These are phyloP conservation scores for Microdon myrmicae DNA, from an alignment of 2,888 invertebrate genomes.

Conservation along the genomic window DNA sequence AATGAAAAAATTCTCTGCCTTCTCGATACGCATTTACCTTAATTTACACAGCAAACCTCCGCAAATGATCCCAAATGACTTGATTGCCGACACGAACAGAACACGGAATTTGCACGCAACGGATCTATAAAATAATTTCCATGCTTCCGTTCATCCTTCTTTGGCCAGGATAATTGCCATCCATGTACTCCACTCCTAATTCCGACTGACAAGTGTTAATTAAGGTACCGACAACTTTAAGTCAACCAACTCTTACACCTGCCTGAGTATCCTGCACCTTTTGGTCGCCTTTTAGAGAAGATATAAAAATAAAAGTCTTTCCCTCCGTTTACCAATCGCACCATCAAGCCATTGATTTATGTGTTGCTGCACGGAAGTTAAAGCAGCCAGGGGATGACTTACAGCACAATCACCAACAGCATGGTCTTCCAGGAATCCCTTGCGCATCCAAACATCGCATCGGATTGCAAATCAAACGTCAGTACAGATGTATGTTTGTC, in stretches of 20 bases:
- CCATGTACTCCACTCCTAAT: constrained; percentile 43
- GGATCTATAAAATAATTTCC: constrained; percentile 42
- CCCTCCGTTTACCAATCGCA: constrained; percentile 20
- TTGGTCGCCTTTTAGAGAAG: too few species aligned
- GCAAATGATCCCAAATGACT: constrained; percentile 41
- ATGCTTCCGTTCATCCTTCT: constrained; percentile 20
- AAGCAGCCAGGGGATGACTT: too few species aligned
- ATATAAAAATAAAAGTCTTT: too few species aligned
- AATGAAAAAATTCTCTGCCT: too few species aligned
- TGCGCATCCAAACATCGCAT: too few species aligned
- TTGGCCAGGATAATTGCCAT: constrained; percentile 29
- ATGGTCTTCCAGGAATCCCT: too few species aligned
- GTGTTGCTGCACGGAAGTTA: constrained; percentile 42
- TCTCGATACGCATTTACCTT: too few species aligned
- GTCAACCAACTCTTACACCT: constrained; percentile 44
- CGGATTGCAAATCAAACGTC: too few species aligned
- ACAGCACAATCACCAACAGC: too few species aligned
- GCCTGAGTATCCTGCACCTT: constrained; percentile 34
- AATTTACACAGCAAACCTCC: too few species aligned
- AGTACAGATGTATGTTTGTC: too few species aligned
- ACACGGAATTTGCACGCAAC: constrained; percentile 30
- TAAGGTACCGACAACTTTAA: constrained; percentile 46
- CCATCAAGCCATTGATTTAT: constrained; percentile 39
- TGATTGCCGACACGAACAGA: constrained; percentile 40
- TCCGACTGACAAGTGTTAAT: constrained; percentile 49